Conservation (phyloP, 2,797 vertebrate species). For the Syngnathus acus region DNA sequence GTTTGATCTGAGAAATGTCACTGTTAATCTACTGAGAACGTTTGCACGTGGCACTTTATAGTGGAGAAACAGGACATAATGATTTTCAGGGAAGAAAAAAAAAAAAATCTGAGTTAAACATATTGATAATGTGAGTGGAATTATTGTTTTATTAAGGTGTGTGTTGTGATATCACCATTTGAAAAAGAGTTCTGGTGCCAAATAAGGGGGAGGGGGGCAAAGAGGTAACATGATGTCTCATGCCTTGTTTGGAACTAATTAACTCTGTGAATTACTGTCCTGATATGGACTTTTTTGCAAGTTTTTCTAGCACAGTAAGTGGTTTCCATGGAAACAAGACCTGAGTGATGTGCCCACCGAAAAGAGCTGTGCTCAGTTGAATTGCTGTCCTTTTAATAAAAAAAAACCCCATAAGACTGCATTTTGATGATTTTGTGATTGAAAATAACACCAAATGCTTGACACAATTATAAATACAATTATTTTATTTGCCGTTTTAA, state of each 20-base stretch:
- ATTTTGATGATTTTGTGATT: slow-evolving; percentile 11
- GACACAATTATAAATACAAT: slow-evolving; percentile 5
- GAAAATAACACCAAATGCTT: neutral
- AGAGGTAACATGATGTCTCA: neutral
- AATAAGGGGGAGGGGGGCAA: neutral
- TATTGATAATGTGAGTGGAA: neutral
- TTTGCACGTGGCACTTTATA: neutral
- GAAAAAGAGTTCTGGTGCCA: neutral
- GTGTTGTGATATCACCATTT: neutral
- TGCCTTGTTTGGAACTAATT: neutral
- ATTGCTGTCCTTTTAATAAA: slow-evolving; percentile 30
- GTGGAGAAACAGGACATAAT: neutral
- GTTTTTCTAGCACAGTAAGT: neutral
- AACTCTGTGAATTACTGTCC: neutral
- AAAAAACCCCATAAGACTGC: neutral
- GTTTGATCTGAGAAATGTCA: neutral
- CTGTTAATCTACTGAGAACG: neutral
- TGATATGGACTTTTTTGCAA: neutral
- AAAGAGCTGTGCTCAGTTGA: slow-evolving; percentile 55
- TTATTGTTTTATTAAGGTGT: neutral
- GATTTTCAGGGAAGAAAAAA: too few species aligned
- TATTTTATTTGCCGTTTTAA: slow-evolving; percentile 55
- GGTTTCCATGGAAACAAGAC: slow-evolving; percentile 44
- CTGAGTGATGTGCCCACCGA: slow-evolving; percentile 27
- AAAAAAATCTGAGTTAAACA: neutral